Conservation (phyloP, 1,140 invertebrate genomes). For the Calliopsis andreniformis region DNA sequence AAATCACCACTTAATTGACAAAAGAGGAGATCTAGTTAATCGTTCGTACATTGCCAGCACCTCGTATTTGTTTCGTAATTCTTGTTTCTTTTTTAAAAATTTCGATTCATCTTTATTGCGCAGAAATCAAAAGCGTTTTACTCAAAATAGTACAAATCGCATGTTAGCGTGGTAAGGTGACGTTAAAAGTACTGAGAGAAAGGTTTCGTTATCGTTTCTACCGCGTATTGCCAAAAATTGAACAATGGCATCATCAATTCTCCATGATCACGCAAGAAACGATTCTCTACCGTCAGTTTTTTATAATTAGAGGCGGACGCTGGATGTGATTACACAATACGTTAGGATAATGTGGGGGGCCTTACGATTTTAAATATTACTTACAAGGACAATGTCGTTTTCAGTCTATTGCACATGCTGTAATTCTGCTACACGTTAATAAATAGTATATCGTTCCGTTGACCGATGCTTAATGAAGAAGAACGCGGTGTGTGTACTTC, state of each 20-base stretch:
- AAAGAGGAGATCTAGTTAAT: slow-evolving; percentile 47
- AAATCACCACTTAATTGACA: slow-evolving; percentile 49
- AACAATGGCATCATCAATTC: slow-evolving; percentile 12
- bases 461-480: slow-evolving; percentile 19
- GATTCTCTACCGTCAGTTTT: slow-evolving; percentile 37
- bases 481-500: slow-evolving; percentile 10
- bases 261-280: slow-evolving; percentile 27
- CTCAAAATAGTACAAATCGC: slow-evolving; percentile 43
- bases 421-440: slow-evolving; percentile 36
- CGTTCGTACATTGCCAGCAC: slow-evolving; percentile 36
- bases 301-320: slow-evolving; percentile 22
- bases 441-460: slow-evolving; percentile 24
- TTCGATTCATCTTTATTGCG: slow-evolving; percentile 39
- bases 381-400: slow-evolving; percentile 38
- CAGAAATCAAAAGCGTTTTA: slow-evolving; percentile 39
- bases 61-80: neutral
- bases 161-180: slow-evolving; percentile 16
- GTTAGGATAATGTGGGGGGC: slow-evolving; percentile 55
- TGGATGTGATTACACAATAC: slow-evolving; percentile 43
- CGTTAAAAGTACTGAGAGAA: slow-evolving; percentile 26
- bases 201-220: slow-evolving; percentile 13
- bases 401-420: slow-evolving; percentile 51
- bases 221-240: slow-evolving; percentile 18
- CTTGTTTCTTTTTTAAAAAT: slow-evolving; percentile 9
- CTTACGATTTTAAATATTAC: slow-evolving; percentile 39